phyloP scores from a whole-genome alignment of 2,797 vertebrate species.

The Falco berigora region DNA sequence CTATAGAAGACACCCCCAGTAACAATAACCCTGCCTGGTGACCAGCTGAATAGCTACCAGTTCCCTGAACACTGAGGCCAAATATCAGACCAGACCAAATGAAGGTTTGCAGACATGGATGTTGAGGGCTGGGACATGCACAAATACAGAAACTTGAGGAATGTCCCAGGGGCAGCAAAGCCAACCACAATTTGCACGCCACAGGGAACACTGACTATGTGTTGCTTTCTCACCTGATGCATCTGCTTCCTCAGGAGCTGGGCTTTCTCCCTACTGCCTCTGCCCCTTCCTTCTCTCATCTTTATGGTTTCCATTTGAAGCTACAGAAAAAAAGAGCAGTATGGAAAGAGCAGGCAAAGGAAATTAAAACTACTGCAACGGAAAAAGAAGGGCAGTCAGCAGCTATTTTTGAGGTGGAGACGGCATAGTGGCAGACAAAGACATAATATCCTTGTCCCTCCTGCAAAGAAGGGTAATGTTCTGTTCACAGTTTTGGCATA shows the following conservation, averaged over 20 bases:
- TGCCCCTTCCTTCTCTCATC: neutral
- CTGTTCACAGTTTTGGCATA: neutral
- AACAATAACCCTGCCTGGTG: neutral
- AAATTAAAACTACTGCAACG: neutral
- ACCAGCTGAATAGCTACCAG: neutral
- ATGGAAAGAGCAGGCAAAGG: neutral
- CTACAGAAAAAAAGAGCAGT: neutral
- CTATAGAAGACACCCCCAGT: neutral
- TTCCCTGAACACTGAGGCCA: neutral
- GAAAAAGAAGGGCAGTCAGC: neutral
- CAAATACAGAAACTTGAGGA: neutral
- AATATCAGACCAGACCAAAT: neutral
- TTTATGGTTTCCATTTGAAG: neutral
- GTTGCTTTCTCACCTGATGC: neutral
- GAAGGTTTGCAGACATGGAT: neutral
- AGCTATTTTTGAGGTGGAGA: neutral
- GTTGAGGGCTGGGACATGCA: neutral
- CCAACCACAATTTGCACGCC: neutral
- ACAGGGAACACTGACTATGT: rapidly evolving
- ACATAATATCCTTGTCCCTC: neutral
- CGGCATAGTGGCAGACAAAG: neutral
- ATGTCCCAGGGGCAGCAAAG: neutral
- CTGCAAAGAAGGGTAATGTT: neutral
- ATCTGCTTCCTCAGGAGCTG: neutral
- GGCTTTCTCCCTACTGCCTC: neutral